Evolutionary conservation across 2,797 vertebrate genomes (phyloP), one percentile per base, ranked within the genome.

Genomic region (Takifugu rubripes): DNA sequence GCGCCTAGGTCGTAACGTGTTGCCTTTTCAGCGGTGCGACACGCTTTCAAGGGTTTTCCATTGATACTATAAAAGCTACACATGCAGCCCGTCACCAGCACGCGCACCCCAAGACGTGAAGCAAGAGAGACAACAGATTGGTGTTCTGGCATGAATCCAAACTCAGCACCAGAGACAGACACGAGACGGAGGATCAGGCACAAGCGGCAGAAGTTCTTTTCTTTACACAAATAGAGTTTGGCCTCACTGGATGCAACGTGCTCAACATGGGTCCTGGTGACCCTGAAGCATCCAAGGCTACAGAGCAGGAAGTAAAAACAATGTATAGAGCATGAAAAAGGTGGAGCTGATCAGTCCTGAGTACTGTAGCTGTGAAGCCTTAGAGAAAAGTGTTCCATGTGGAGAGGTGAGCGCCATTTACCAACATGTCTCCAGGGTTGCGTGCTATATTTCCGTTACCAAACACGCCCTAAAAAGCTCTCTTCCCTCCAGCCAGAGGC

Each of bases 351-450:
- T 21, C 21, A 21, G 21, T 21, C 21, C 21, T 21, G 21, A 21
- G 21, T 21, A 21, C 21, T 21, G 21, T 21, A 21, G 21, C 21
- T 21, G 70, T 57, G 31, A 61, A 59, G 48, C 59, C 53, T 81
- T 81, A 68, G 79, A 42, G 83, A 78, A 75, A 80, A 62, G 66
- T 63, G 59, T 74, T 85, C 74, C 31, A 33, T 82, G 66, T 73
- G 64, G 66, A 70, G 64, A 40, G 15, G 11, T 40, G 12, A 14
- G 36, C 11, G 36, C 36, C 31, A 33, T 33, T 33, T 33, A 77
- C 66, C 77, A 85, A 83, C 83, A 77, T 65, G 60, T 60, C 52
- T 53, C 59, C 36, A 78, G 78, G 66, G 54, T 58, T 61, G 57
- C 50, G 12, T 59, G 62, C 58, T 44, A 55, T 52, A 25, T 63